Evolutionary conservation across 2,113 vertebrate genomes (phyloP).

Genomic region (Diadophis punctatus): DNA sequence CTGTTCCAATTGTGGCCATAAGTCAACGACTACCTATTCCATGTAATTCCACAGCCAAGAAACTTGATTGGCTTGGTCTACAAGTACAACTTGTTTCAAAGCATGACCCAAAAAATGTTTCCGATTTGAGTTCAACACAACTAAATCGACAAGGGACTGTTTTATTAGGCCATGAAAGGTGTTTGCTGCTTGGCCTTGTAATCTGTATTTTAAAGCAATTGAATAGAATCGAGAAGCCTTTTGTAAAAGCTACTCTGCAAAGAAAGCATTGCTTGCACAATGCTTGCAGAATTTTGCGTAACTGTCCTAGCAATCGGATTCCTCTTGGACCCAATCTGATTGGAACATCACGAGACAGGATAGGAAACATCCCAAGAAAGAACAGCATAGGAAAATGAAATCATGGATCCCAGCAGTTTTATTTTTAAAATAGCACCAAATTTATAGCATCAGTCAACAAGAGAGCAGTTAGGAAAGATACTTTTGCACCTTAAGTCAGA

Average conservation of each 20-base stretch:
- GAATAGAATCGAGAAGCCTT: neutral
- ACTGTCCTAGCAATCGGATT: neutral
- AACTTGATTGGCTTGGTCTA: neutral
- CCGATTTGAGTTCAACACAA: neutral
- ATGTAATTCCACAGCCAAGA: neutral
- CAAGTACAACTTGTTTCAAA: neutral
- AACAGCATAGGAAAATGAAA: neutral
- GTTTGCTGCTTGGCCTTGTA: neutral
- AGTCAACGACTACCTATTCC: neutral
- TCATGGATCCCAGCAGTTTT: neutral
- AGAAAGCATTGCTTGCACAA: neutral
- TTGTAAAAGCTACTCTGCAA: neutral
- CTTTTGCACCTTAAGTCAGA: slow-evolving; percentile 29
- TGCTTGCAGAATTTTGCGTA: neutral
- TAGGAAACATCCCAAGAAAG: neutral
- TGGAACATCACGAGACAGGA: neutral
- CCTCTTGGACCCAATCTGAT: neutral
- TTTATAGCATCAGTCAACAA: neutral
- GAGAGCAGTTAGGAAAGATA: neutral
- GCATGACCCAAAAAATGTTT: neutral
- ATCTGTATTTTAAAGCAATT: neutral
- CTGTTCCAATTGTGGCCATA: no score
- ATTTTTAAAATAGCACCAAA: neutral
- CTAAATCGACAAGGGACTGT: neutral
- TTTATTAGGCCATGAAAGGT: neutral